A percentile compares a stretch with the other conserved stretches of the same genome.
Conservation (phyloP, 2,113 vertebrate species). For the Mobula hypostoma region DNA sequence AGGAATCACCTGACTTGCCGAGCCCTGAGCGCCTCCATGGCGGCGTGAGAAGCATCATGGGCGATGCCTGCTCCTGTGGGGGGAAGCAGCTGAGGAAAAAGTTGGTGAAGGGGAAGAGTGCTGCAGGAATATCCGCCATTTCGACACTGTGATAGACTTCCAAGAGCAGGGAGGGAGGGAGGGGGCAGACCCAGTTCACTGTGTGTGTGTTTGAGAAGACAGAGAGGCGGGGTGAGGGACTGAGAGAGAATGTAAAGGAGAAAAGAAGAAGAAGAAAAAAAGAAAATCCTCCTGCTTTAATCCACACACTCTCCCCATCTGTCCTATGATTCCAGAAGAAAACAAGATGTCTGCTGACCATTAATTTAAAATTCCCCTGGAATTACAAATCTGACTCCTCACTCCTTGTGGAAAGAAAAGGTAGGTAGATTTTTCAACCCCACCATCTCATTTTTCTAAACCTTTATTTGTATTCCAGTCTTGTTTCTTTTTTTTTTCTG, state of each 20-base stretch:
- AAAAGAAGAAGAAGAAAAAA: too few relatives aligned
- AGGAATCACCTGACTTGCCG: background rate
- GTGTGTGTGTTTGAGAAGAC: too few relatives aligned
- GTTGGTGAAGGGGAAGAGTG: background rate
- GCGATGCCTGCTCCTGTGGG: slow-evolving; percentile 22
- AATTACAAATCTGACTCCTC: background rate
- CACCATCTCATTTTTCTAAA: background rate
- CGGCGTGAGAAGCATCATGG: slow-evolving; percentile 27
- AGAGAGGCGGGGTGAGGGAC: background rate
- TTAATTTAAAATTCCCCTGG: background rate
- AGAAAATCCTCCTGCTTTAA: background rate
- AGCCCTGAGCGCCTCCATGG: slow-evolving; percentile 4
- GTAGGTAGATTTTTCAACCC: background rate
- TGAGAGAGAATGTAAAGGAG: too few relatives aligned
- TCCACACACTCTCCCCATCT: slow-evolving; percentile 5
- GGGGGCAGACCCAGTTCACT: too few relatives aligned
- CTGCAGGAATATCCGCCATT: slow-evolving; percentile 13
- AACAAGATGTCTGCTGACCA: slow-evolving; percentile 33
- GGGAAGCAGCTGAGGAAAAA: background rate
- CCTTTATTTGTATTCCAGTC: background rate
- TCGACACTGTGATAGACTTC: background rate
- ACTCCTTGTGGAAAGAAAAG: background rate
- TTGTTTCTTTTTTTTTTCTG: background rate
- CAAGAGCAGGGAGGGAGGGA: background rate
- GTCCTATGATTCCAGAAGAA: slow-evolving; percentile 9